A percentile compares a stretch with the other conserved stretches of the same genome.
phyloP scores from a whole-genome alignment of 2,797 vertebrate species.

The Prunella strophiata region DNA sequence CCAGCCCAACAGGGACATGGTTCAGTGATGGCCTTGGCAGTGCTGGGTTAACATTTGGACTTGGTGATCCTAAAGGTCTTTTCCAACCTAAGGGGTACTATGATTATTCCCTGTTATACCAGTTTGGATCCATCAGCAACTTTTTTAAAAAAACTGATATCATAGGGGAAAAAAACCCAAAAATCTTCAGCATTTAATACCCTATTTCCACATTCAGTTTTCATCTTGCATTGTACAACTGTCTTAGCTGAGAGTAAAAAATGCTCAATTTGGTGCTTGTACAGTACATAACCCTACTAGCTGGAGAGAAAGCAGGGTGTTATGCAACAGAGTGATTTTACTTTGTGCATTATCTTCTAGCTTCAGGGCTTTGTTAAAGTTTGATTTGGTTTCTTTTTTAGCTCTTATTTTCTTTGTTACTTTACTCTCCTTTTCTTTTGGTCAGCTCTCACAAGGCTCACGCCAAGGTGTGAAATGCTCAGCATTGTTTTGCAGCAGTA shows the following conservation, averaged over 20 bases:
- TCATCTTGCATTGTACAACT: not conserved
- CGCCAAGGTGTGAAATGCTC: constrained; percentile 18
- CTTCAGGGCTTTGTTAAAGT: not conserved
- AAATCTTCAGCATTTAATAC: not conserved
- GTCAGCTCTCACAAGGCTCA: constrained; percentile 34
- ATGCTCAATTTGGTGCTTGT: not conserved
- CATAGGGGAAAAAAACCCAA: not conserved
- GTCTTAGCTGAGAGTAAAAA: not conserved
- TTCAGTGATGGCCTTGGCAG: not conserved
- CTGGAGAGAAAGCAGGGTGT: not conserved
- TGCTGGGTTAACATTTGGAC: not conserved
- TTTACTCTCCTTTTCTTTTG: constrained; percentile 1
- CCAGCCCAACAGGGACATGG: not conserved
- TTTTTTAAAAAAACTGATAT: not conserved
- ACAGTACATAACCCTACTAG: not conserved
- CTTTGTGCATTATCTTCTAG: not conserved
- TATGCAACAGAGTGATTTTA: not conserved
- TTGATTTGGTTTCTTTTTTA: not conserved
- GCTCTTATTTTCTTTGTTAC: not conserved
- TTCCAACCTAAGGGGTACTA: not conserved
- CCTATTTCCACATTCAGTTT: not conserved
- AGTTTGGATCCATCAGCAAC: not conserved
- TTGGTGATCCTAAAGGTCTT: not conserved
- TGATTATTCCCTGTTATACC: not conserved
- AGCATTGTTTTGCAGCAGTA: constrained; percentile 55